These are phyloP conservation scores for Barypeithes pellucidus DNA, from an alignment of 2,888 invertebrate species.

Conservation along the genomic window DNA sequence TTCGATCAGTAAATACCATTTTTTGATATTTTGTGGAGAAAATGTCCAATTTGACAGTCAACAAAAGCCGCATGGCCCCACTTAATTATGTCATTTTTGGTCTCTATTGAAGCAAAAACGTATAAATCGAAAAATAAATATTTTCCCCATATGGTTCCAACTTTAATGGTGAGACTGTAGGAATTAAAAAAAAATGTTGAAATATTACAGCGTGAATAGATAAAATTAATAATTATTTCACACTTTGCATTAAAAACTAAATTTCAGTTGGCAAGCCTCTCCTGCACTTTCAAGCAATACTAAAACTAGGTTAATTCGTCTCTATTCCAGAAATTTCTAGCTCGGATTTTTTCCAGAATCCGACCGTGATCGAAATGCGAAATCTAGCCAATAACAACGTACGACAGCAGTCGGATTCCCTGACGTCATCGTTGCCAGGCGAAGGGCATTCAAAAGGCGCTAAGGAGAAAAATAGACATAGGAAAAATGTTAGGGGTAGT, in stretches of 20 bases:
- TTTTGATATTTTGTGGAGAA: too few relatives aligned
- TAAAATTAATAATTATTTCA: not conserved
- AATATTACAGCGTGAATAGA: not conserved
- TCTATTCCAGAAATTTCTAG: constrained; percentile 72
- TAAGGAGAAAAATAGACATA: constrained; percentile 31
- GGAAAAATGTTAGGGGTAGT: constrained; percentile 37
- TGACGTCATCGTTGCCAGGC: constrained; percentile 56
- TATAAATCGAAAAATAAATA: too few relatives aligned
- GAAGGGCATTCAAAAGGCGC: constrained; percentile 10
- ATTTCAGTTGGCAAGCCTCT: constrained; percentile 37
- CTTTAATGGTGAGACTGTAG: too few relatives aligned
- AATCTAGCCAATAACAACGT: constrained; percentile 79
- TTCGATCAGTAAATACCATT: too few relatives aligned
- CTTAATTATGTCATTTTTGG: too few relatives aligned
- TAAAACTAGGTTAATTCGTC: constrained; percentile 71
- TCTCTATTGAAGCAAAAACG: too few relatives aligned
- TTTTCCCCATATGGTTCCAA: too few relatives aligned
- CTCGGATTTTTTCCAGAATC: constrained; percentile 72
- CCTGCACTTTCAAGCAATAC: constrained; percentile 45
- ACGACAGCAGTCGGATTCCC: constrained; percentile 36
- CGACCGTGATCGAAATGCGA: constrained; percentile 77
- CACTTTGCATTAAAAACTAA: too few relatives aligned
- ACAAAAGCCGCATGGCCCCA: too few relatives aligned
- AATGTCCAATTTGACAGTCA: too few relatives aligned
- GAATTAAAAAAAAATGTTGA: too few relatives aligned